Conservation (phyloP, 1,140 invertebrate species). For the Holcopasites calliopsidis region DNA sequence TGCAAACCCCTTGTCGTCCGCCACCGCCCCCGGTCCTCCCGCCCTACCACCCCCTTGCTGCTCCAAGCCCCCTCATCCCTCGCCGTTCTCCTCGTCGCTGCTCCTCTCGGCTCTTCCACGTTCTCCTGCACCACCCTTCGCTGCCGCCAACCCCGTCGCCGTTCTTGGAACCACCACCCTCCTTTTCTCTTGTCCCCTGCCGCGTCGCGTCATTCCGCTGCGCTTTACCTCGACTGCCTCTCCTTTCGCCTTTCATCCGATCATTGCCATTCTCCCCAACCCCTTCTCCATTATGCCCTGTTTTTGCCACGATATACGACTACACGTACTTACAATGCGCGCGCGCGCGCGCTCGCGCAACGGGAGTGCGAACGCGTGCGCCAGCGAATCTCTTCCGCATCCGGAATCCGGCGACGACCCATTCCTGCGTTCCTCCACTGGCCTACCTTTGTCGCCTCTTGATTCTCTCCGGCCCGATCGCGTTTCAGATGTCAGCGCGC, state of each 20-base stretch:
- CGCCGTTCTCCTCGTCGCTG: conserved; percentile 29
- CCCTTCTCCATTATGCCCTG: conserved; percentile 39
- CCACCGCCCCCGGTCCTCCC: not conserved
- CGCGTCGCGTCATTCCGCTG: conserved; percentile 16
- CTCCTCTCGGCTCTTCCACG: conserved; percentile 18
- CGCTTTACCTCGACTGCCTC: conserved; percentile 27
- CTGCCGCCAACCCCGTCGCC: too few relatives aligned
- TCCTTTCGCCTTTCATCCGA: conserved; percentile 23
- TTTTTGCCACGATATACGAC: conserved; percentile 8
- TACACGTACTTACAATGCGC: not conserved
- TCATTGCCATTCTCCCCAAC: conserved; percentile 35
- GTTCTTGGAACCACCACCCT: too few relatives aligned
- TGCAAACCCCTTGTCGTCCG: not conserved
- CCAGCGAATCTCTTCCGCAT: conserved; percentile 29
- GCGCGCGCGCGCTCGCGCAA: not conserved
- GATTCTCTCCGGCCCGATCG: not conserved
- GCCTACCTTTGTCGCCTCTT: too few relatives aligned
- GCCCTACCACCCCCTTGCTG: conserved; percentile 33
- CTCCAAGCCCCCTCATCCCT: too few relatives aligned
- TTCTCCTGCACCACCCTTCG: conserved; percentile 28
- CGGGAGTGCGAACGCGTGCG: not conserved
- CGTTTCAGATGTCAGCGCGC: not conserved
- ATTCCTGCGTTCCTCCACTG: not conserved
- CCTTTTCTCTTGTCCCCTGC: conserved; percentile 49
- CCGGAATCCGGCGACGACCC: not conserved